Evolutionary conservation across 2,113 vertebrate species (phyloP), one percentile per base, ranked within the genome.

Genomic region (Nyctereutes procyonoides): DNA sequence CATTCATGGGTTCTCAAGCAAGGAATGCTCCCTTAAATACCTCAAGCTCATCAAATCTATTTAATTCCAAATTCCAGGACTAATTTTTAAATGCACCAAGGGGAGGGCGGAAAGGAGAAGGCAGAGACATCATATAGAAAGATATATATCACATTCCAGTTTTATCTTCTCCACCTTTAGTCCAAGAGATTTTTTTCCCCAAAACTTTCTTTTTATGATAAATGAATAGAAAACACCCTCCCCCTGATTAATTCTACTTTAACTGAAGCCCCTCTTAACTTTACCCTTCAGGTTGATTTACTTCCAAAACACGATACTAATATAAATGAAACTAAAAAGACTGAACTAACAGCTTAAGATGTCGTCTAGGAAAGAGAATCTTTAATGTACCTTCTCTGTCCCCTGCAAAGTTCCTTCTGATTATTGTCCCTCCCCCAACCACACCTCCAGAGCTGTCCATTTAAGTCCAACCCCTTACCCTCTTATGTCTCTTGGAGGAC

Each of bases 51-150:
- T 24, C 93, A 10, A 55, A 76, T 62, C 81, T 24, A 97, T 93
- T 97, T 88, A 90, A 95, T 85, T 79, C 62, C 56, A 92, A 96
- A 96, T 96, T 97, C 86, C 89, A 90, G 53, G 71, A 93, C 81
- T 93, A 79, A 93, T 90, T 97, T 81, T 92, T 97, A 81, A 95
- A 48, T 6, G 17, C 0, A 35, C 17, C 8, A 56, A 62, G 38
- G n/a, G 43, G 5, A 11, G 0, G 35, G 13, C 8, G 1, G 26
- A 76, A 76, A 73, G 22, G 12, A 7, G 76, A 4, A 79, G 53
- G 12, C 87, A 74, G 48, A 94, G 55, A 93, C 90, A 32, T 5
- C 20, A 93, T 48, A 87, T 1, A 89, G 53, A 16, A 97, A 98
- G 69, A 74, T 87, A 95, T 32, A 38, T 65, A 71, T 69, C 76